Base-by-base conservation (phyloP, 2,797 vertebrate species). In the Uromys caudimaculatus region DNA sequence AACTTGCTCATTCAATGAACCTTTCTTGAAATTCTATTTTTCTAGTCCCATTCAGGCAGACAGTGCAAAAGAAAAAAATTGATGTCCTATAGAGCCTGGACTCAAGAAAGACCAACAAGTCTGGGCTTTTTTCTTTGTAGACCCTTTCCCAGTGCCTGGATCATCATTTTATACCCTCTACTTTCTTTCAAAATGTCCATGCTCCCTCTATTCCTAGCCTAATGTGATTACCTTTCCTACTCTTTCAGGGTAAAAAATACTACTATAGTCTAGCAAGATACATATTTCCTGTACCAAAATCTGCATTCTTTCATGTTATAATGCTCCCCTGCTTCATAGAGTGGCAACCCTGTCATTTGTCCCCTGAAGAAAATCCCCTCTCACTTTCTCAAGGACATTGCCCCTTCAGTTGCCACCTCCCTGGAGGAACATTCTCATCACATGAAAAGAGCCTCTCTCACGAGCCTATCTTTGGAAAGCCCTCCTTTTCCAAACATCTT, bases 11-110 rank as follows among this genome's bases (percentile, higher is more conserved):
- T n/a, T 89, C 47, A 50, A 75, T 71, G 54, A 82, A 17, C 41
- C 73, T 89, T 93, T 95, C 60, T 82, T 91, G 71, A 93, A 3
- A 29, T 47, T 47, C 69, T 86, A 41, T 54, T 93, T 93, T 69
- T n/a, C 50, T 90, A 54, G 21, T 2, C 89, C 16, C 14, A 32
- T 60, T 38, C 50, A 84, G 16, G 14, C 23, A 82, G 16, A 93
- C 6, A 35, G 7, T 54, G 19, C 24, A 32, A 58, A 79, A 75
- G 4, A 82, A 29, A 44, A 0, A 92, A 52, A 76, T 6, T 2
- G 3, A 73, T 95, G 16, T 29, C 67, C n/a, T 90, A 47, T 84
- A 67, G 29, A 93, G 8, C 35, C 58, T 89, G 1, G 47, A 35
- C 79, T 94, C 79, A 84, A 9, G 9, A 93, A 88, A 90, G 44